Percentiles rank a stretch among this genome's conserved stretches.
Conservation (phyloP, 2,113 vertebrate genomes). For the Pachycephala philippinensis region DNA sequence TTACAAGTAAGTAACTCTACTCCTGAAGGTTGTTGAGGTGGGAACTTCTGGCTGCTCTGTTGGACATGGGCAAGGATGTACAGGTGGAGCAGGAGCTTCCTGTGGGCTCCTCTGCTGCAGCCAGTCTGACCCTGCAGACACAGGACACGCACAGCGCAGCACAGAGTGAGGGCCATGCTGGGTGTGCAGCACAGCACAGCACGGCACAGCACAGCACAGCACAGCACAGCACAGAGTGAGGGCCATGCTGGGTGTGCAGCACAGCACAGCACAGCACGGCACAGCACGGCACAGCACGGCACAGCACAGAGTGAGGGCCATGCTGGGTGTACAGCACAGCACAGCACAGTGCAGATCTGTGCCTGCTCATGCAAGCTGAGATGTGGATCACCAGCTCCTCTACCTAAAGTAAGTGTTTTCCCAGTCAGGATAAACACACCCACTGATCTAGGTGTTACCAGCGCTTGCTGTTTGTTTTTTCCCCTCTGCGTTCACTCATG, state of each 20-base stretch:
- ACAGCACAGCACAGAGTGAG: neutral
- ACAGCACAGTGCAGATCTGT: neutral
- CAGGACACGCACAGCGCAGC: fast-evolving
- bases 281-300: neutral
- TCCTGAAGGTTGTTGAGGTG: neutral
- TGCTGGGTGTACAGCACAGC: neutral
- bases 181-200: neutral
- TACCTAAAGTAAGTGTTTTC: neutral
- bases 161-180: neutral
- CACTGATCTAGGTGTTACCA: neutral
- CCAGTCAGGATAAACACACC: neutral
- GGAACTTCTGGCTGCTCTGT: neutral
- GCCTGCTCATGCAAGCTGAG: fast-evolving
- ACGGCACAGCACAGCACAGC: neutral
- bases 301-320: neutral
- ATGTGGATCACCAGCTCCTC: neutral
- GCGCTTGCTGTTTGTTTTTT: neutral
- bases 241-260: neutral
- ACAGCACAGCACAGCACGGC: too few relatives aligned
- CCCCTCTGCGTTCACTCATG: neutral
- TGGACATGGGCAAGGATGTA: neutral
- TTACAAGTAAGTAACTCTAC: neutral
- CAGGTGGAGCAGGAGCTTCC: neutral
- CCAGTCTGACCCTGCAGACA: neutral
- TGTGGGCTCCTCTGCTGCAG: neutral